These are phyloP conservation scores for Montipora sp. DNA, from an alignment of 64 coral and sea anemone species.

Conservation along the genomic window DNA sequence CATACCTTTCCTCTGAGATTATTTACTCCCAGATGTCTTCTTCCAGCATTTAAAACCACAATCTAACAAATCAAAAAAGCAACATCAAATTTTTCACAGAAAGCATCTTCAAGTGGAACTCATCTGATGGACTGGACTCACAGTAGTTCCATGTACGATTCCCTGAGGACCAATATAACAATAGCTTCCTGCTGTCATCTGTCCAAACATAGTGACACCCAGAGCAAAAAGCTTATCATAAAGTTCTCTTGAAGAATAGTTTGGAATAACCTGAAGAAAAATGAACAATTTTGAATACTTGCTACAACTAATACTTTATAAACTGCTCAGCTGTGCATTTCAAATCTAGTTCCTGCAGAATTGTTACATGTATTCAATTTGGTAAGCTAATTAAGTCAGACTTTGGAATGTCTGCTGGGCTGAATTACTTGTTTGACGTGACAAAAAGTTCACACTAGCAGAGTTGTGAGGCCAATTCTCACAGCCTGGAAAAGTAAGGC, in stretches of 20 bases:
- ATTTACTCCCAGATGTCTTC: constrained; percentile 73
- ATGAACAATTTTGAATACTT: too few species aligned
- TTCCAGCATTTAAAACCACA: constrained; percentile 87
- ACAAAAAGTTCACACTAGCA: too few species aligned
- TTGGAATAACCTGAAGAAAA: constrained; percentile 80
- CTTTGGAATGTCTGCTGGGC: too few species aligned
- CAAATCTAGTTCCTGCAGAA: too few species aligned
- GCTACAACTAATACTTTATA: too few species aligned
- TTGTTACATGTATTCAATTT: too few species aligned
- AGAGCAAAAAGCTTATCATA: constrained; percentile 97
- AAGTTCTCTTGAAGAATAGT: constrained; percentile 80
- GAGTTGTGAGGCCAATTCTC: too few species aligned
- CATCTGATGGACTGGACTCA: background rate
- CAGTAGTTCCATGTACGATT: constrained; percentile 98
- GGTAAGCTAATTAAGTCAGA: too few species aligned
- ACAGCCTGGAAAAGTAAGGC: too few species aligned
- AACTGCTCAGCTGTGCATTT: too few species aligned
- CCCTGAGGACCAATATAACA: constrained; percentile 99
- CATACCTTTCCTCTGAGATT: constrained; percentile 51
- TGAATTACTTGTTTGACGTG: too few species aligned
- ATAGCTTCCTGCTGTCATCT: constrained; percentile 99
- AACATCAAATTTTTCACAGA: background rate
- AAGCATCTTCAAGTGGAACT: background rate
- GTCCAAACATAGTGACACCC: constrained; percentile 94
- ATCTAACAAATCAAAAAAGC: constrained; percentile 61